These are phyloP conservation scores for Knipowitschia caucasica DNA, from an alignment of 2,797 vertebrate species.

Conservation along the genomic window DNA sequence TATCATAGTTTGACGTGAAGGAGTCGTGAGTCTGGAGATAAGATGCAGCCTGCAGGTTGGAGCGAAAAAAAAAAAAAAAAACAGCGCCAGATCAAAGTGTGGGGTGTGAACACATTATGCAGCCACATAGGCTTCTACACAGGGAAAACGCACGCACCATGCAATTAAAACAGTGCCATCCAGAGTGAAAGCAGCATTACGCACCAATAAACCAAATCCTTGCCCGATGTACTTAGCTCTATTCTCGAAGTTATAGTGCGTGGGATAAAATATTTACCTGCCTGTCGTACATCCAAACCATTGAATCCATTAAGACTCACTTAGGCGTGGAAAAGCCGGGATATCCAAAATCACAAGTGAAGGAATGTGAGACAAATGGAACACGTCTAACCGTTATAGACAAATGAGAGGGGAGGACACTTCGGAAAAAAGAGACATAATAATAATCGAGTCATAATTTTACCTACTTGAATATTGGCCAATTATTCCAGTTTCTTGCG, in stretches of 20 bases:
- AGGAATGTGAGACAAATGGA: constrained; percentile 27
- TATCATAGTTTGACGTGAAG: constrained; percentile 19
- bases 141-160: constrained; percentile 34
- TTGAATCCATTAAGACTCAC: constrained; percentile 2
- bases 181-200: constrained; percentile 21
- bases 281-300: constrained; percentile 17
- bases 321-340: constrained; percentile 7
- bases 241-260: constrained; percentile 10
- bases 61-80: too few relatives aligned
- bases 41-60: constrained; percentile 41
- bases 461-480: constrained; percentile 44
- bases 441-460: neutral
- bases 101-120: constrained; percentile 46
- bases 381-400: neutral
- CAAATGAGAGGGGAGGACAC: neutral
- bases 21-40: constrained; percentile 40
- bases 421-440: neutral
- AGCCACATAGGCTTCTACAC: constrained; percentile 36
- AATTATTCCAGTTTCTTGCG: constrained; percentile 27
- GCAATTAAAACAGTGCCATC: constrained; percentile 49
- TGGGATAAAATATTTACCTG: constrained; percentile 22
- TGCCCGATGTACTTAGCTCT: neutral
- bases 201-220: neutral
- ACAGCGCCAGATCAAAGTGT: constrained; percentile 52
- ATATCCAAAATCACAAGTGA: constrained; percentile 18